Conservation (phyloP, 1,140 invertebrate species). For the Philopotamus ludificatus region DNA sequence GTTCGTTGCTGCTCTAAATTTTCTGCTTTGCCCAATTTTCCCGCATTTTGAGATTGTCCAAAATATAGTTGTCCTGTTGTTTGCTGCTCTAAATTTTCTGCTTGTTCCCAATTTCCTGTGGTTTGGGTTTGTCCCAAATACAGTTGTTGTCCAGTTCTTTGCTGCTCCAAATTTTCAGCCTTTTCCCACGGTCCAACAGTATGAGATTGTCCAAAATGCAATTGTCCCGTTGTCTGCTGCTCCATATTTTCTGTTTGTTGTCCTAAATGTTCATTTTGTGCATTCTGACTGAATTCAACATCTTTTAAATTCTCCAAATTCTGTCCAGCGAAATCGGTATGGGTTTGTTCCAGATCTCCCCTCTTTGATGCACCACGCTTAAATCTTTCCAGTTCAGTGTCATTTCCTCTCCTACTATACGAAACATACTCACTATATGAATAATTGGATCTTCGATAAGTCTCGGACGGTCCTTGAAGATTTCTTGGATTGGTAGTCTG, state of each 20-base stretch:
- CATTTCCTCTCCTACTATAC: too few relatives aligned
- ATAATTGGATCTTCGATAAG: too few relatives aligned
- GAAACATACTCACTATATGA: too few relatives aligned
- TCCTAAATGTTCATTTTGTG: constrained; percentile 16
- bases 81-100: constrained; percentile 38
- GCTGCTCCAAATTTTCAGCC: constrained; percentile 32
- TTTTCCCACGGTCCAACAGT: constrained; percentile 35
- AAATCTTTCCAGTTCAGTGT: too few relatives aligned
- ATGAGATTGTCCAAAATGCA: too few relatives aligned
- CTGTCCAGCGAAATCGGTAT: constrained; percentile 40
- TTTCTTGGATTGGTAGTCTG: too few relatives aligned
- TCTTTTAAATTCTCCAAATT: constrained; percentile 44
- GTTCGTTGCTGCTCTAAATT: constrained; percentile 28
- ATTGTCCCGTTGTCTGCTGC: constrained; percentile 16
- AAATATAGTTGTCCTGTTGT: constrained; percentile 42
- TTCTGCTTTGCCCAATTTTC: constrained; percentile 28
- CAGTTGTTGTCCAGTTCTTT: constrained; percentile 5
- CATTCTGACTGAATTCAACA: neutral
- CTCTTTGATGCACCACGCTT: constrained; percentile 31
- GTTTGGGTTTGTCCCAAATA: constrained; percentile 42
- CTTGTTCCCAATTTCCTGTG: constrained; percentile 28
- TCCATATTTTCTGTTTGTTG: constrained; percentile 8
- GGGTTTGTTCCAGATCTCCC: constrained; percentile 31
- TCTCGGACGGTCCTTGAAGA: neutral
- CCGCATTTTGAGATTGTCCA: constrained; percentile 45